Percentiles rank a stretch among this genome's conserved stretches.
These are phyloP conservation scores for Lycaena phlaeas DNA, from an alignment of 2,888 invertebrate genomes.

Conservation along the genomic window DNA sequence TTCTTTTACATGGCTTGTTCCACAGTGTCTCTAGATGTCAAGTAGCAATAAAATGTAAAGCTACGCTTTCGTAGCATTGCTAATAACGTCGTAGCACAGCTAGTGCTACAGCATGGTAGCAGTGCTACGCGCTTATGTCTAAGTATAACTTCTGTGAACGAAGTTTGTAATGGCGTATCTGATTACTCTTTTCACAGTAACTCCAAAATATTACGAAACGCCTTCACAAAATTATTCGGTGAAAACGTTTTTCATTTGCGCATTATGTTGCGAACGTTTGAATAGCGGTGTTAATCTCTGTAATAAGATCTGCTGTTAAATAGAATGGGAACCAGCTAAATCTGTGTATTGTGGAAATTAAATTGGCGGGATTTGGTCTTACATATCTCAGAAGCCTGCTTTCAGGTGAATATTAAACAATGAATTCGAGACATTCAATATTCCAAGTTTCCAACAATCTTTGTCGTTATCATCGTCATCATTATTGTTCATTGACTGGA, in stretches of 20 bases:
- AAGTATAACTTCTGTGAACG: no score
- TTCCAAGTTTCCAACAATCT: no score
- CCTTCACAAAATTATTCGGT: no score
- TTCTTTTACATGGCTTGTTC: no score
- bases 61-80: background rate
- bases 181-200: no score
- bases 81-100: background rate
- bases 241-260: background rate
- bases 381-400: background rate
- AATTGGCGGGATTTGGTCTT: constrained; percentile 5
- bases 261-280: background rate
- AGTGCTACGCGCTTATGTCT: background rate
- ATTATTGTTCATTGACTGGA: no score
- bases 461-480: no score
- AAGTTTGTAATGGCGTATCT: no score
- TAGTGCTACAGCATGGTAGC: background rate
- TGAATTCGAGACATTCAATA: no score
- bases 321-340: background rate
- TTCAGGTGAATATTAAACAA: constrained; percentile 1
- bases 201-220: no score
- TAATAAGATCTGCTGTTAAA: constrained; percentile 1
- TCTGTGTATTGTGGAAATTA: constrained; percentile 7
- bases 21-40: no score
- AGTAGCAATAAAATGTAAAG: no score
- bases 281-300: constrained; percentile 3